A percentile compares a stretch with the other conserved stretches of the same genome.
These are phyloP conservation scores for Noctilio leporinus DNA, from an alignment of 2,113 vertebrate species.

Conservation along the genomic window DNA sequence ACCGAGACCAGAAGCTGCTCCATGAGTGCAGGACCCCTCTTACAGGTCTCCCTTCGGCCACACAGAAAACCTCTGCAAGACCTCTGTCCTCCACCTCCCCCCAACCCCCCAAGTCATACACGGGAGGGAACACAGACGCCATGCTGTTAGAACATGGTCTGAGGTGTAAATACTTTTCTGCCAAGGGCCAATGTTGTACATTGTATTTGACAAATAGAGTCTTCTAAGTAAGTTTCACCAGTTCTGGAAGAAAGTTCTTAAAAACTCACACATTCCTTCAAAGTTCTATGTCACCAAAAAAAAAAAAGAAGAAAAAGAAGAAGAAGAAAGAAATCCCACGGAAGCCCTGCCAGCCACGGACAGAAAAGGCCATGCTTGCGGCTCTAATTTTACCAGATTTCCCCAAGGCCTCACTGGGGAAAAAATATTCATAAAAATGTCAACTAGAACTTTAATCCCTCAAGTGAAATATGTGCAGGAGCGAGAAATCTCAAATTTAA, in stretches of 20 bases:
- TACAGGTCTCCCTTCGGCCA: accelerated
- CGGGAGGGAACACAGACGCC: accelerated
- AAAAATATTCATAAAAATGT: not conserved
- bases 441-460: not conserved
- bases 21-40: accelerated
- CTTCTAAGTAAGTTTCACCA: not conserved
- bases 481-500: slow-evolving; percentile 1
- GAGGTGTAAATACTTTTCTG: not conserved
- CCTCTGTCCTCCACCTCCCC: too few species aligned
- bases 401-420: not conserved
- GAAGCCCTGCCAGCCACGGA: not conserved
- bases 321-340: not conserved
- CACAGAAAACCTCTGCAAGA: not conserved
- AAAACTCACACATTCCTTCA: not conserved
- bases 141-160: not conserved
- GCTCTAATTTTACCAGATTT: not conserved
- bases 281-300: not conserved
- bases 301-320: too few species aligned
- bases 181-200: too few species aligned
- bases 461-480: not conserved
- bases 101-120: too few species aligned
- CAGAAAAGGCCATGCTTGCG: not conserved
- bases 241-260: not conserved
- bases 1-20: accelerated
- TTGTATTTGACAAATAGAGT: not conserved